Conservation (phyloP, 2,888 invertebrate genomes). For the Cryptophagus acutangulus region DNA sequence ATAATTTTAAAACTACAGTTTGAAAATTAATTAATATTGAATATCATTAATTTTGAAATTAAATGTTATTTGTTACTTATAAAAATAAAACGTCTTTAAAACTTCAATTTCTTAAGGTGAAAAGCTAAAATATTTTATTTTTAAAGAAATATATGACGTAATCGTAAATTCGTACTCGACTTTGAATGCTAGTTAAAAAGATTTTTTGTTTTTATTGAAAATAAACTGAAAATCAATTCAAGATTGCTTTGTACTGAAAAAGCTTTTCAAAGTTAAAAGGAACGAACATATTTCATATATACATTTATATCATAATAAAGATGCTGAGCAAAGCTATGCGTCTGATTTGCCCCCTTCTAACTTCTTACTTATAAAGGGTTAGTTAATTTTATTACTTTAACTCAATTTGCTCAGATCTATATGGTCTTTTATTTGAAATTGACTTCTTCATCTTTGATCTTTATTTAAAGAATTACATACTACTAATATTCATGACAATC, state of each 20-base stretch:
- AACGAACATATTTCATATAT: constrained; percentile 4
- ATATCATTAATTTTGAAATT: no score
- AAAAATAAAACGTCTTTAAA: no score
- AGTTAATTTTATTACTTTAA: constrained; percentile 30
- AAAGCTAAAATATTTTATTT: no score
- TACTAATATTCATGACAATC: no score
- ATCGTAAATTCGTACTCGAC: no score
- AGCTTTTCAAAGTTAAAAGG: constrained; percentile 7
- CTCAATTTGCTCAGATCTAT: constrained; percentile 28
- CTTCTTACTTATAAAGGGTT: constrained; percentile 25
- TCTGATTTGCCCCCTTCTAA: background rate
- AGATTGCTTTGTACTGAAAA: constrained; percentile 5
- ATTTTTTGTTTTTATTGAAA: constrained; percentile 12
- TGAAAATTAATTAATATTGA: no score
- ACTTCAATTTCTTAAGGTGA: no score
- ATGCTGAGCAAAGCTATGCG: constrained; percentile 2
- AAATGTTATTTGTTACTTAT: no score
- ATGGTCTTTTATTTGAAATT: constrained; percentile 6
- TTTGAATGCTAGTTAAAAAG: no score
- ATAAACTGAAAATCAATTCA: background rate
- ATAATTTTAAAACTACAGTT: no score
- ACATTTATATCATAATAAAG: constrained; percentile 5
- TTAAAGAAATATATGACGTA: no score
- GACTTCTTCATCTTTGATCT: constrained; percentile 5
- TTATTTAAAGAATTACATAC: constrained; percentile 2